Evolutionary conservation across 2,797 vertebrate genomes (phyloP), one percentile per base, ranked within the genome.

Genomic region (Megalops cyprinoides): DNA sequence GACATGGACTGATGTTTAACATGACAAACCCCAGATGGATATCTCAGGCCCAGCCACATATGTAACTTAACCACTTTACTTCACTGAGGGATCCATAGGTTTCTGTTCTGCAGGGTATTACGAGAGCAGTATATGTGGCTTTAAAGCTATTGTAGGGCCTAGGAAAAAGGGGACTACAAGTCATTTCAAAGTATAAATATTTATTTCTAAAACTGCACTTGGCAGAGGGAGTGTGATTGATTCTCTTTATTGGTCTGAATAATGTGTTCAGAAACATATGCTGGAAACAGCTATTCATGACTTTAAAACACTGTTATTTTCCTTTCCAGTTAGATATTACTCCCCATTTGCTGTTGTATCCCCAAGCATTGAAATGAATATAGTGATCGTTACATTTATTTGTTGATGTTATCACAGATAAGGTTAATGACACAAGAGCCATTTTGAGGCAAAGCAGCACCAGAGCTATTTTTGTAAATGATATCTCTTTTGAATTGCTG

Each of bases 1-100:
- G 91, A 93, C 91, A 92, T 87, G 89, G 92, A 90, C 87, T 90
- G 88, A 92, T 93, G 93, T 95, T 92, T 93, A 93, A 93, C 92
- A 94, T 94, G 93, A 94, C 92, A 92, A 95, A 94, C 90, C 92
- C 93, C 92, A 94, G 94, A 94, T 94, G 92, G 87, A 93, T 94
- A 91, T 93, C 93, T 92, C 85, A 80, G 88, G 83, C 87, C 48
- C 73, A 76, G 78, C 78, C 56, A 78, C 79, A 55, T 65, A 82
- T 78, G 84, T 80, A 80, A 82, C 78, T 56, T 74, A 84, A 87
- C 83, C 84, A 56, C 84, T 56, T 65, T 74, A 80, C 82, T 85
- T 83, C 42, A 53, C 79, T 81, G 51, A 76, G 74, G 60, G 84
- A 79, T 80, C 73, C 78, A 67, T 53, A 67, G 77, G 48, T 25